Conservation (phyloP, 92 coral and sea anemone genomes). For the Phenganax marumi region DNA sequence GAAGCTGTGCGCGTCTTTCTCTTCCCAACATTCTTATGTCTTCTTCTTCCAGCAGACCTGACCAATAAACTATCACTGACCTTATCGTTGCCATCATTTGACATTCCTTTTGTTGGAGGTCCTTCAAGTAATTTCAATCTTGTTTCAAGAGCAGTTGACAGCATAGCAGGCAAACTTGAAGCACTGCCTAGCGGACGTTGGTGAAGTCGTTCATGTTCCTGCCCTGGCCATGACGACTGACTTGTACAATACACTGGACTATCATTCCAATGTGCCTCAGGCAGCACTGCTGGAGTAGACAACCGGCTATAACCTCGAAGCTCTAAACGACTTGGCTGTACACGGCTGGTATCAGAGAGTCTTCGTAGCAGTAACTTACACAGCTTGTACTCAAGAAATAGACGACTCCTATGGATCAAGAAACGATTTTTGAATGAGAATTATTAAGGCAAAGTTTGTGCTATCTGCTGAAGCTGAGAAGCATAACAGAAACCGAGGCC, state of each 20-base stretch:
- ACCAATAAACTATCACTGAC: neutral
- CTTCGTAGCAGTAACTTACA: constrained; percentile 87
- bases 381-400: constrained; percentile 82
- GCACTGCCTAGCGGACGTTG: constrained; percentile 94
- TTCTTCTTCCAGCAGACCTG: neutral
- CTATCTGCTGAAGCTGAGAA: too few species aligned
- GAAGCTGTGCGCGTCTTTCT: constrained; percentile 31
- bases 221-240: constrained; percentile 91
- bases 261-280: constrained; percentile 54
- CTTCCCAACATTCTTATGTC: constrained; percentile 3
- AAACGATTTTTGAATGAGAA: neutral
- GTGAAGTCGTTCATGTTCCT: constrained; percentile 68
- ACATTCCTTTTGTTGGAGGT: constrained; percentile 20
- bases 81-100: neutral
- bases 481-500: too few species aligned
- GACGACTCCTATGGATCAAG: constrained; percentile 64
- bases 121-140: constrained; percentile 43
- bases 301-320: constrained; percentile 92
- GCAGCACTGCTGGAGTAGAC: constrained; percentile 61
- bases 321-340: constrained; percentile 78
- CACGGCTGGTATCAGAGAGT: constrained; percentile 72
- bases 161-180: constrained; percentile 88
- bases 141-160: constrained; percentile 63
- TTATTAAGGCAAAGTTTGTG: too few species aligned
- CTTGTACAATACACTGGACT: constrained; percentile 73